Evolutionary conservation across 2,797 vertebrate genomes (phyloP).

Genomic region (Myripristis murdjan): DNA sequence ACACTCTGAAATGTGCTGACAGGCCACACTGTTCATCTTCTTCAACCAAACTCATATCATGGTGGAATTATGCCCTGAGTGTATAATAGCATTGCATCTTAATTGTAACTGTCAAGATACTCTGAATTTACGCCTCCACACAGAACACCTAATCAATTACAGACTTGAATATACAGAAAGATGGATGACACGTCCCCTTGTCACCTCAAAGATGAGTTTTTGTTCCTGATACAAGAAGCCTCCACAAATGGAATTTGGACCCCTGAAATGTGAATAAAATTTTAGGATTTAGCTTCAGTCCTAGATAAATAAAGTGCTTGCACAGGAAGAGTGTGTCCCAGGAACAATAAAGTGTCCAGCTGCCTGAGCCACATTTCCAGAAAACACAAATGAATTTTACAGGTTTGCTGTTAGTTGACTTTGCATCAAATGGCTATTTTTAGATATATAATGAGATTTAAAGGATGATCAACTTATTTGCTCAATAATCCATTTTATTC

Average conservation of each 20-base stretch:
- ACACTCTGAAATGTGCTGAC: constrained; percentile 4
- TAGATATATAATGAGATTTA: neutral
- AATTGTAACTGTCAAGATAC: constrained; percentile 10
- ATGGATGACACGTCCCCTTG: neutral
- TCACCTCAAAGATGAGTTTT: neutral
- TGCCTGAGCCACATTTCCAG: neutral
- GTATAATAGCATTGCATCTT: neutral
- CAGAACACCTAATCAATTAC: neutral
- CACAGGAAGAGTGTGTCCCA: neutral
- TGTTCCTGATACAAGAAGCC: neutral
- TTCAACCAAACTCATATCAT: neutral
- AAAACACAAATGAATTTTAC: neutral
- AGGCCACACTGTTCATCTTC: neutral
- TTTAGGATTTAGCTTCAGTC: too few relatives aligned
- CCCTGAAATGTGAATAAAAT: neutral
- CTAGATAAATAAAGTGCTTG: neutral
- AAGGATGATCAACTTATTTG: too few relatives aligned
- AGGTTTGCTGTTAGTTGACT: neutral
- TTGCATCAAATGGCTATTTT: neutral
- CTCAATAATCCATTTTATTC: too few relatives aligned
- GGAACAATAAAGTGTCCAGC: neutral
- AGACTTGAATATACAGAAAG: neutral
- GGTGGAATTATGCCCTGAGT: neutral
- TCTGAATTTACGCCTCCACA: neutral
- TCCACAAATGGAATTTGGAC: neutral